phyloP scores from a whole-genome alignment of 1,140 invertebrate genomes.

The Coptotermes formosanus region DNA sequence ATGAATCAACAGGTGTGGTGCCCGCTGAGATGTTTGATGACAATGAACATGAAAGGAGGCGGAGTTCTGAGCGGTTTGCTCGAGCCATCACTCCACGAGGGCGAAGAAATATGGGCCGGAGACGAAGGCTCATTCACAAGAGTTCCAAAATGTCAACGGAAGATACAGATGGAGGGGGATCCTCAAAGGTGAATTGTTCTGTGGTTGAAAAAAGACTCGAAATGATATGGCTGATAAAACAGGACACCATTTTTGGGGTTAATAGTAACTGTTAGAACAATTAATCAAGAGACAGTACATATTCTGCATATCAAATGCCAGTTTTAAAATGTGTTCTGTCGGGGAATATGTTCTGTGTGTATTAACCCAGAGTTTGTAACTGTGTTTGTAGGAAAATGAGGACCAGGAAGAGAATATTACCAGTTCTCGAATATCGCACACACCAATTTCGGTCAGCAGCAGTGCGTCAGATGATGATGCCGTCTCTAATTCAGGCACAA shows the following conservation, averaged over 20 bases:
- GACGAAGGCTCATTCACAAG: slow-evolving; percentile 35
- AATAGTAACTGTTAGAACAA: neutral
- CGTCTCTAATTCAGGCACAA: slow-evolving; percentile 47
- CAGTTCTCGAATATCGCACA: slow-evolving; percentile 42
- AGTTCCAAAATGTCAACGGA: neutral
- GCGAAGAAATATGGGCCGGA: slow-evolving; percentile 46
- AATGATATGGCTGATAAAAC: neutral
- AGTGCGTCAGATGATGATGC: slow-evolving; percentile 44
- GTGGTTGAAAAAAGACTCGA: neutral
- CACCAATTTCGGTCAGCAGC: slow-evolving; percentile 49
- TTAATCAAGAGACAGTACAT: neutral
- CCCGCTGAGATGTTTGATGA: slow-evolving; percentile 47
- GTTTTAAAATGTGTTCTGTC: no score
- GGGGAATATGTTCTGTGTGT: no score
- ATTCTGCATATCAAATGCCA: no score
- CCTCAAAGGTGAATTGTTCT: slow-evolving; percentile 26
- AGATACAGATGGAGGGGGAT: slow-evolving; percentile 26
- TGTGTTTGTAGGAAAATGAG: slow-evolving; percentile 45
- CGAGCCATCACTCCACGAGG: slow-evolving; percentile 51
- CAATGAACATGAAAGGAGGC: slow-evolving; percentile 51
- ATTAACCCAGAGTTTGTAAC: neutral
- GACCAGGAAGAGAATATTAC: slow-evolving; percentile 47
- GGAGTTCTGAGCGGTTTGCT: slow-evolving; percentile 59
- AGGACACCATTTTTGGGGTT: neutral
- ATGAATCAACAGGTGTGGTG: slow-evolving; percentile 45